Percentiles rank a stretch among this genome's conserved stretches.
Evolutionary conservation across 2,797 vertebrate species (phyloP).

Genomic region (Crax fasciolata): DNA sequence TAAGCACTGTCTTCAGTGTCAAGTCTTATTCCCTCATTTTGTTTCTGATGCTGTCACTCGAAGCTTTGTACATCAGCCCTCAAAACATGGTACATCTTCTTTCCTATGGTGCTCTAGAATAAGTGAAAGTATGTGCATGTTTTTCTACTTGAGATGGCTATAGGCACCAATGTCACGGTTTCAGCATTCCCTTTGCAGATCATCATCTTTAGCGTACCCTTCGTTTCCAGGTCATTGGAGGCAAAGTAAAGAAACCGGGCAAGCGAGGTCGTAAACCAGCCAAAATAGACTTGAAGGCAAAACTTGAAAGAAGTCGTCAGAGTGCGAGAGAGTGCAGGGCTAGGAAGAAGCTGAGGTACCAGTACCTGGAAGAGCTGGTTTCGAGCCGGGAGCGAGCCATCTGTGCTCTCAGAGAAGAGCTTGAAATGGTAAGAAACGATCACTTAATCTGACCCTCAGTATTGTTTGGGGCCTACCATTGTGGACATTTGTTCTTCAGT

Average conservation of each 20-base stretch:
- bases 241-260: constrained; percentile 97
- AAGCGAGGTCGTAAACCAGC: constrained; percentile 96
- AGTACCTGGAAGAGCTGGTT: constrained; percentile 97
- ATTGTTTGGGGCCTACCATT: neutral
- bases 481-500: neutral
- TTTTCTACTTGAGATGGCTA: neutral
- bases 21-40: neutral
- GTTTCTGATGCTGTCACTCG: neutral
- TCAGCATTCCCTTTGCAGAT: neutral
- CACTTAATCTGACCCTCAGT: neutral
- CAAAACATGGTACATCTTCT: neutral
- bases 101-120: neutral
- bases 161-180: neutral
- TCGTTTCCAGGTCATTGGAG: constrained; percentile 87
- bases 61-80: neutral
- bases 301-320: constrained; percentile 95
- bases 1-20: neutral
- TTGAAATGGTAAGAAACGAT: constrained; percentile 90
- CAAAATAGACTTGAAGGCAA: constrained; percentile 98
- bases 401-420: constrained; percentile 95
- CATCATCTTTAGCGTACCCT: neutral
- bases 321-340: constrained; percentile 96
- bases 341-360: constrained; percentile 95
- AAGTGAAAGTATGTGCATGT: neutral
- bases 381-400: constrained; percentile 96